Evolutionary conservation across 2,113 vertebrate species (phyloP).

Genomic region (Fukomys damarensis): DNA sequence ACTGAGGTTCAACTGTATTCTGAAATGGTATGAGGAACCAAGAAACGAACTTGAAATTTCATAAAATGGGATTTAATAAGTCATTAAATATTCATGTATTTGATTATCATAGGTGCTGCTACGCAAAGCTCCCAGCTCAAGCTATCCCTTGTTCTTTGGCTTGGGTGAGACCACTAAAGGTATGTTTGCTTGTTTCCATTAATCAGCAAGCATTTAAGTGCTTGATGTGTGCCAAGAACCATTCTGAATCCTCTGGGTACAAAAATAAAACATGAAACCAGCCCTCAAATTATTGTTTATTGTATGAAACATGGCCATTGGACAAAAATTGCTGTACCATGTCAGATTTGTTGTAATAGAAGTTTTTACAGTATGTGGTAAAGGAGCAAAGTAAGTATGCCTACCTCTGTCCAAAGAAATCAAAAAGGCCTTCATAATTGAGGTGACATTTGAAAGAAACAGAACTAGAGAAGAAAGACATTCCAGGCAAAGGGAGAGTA

Average conservation of each 20-base stretch:
- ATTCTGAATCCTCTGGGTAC: background rate
- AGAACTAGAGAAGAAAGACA: background rate
- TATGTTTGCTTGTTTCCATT: constrained; percentile 61
- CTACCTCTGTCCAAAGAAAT: background rate
- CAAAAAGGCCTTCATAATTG: background rate
- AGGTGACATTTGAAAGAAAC: background rate
- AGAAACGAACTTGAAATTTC: background rate
- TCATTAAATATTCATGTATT: background rate
- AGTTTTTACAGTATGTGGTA: background rate
- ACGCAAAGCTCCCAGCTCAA: constrained; percentile 93
- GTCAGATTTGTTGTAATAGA: background rate
- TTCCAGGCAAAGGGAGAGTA: background rate
- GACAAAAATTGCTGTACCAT: background rate
- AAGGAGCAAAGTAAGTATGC: background rate
- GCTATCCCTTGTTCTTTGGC: constrained; percentile 92
- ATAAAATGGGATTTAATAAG: background rate
- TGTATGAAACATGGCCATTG: background rate
- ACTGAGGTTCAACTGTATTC: background rate
- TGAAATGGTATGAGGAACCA: background rate
- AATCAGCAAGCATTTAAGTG: background rate
- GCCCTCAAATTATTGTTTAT: background rate
- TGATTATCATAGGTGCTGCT: constrained; percentile 88
- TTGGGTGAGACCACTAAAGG: constrained; percentile 91
- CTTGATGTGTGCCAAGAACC: background rate
- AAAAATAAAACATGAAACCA: background rate